These are phyloP conservation scores for Hypanus sabinus DNA, from an alignment of 2,113 vertebrate species.

Conservation along the genomic window DNA sequence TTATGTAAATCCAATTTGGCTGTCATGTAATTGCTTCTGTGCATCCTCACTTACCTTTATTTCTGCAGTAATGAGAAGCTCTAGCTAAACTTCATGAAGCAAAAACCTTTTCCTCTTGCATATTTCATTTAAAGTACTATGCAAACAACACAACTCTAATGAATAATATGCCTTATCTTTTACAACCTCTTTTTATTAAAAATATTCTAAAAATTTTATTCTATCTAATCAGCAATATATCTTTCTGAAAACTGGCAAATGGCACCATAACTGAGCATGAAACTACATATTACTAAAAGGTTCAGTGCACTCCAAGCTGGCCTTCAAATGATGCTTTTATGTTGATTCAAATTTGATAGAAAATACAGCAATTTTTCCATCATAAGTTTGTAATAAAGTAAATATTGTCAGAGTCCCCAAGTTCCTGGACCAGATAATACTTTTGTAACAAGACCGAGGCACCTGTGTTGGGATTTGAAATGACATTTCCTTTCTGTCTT, in stretches of 20 bases:
- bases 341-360: background rate
- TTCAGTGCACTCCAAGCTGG: background rate
- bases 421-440: background rate
- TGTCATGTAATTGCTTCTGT: slow-evolving; percentile 26
- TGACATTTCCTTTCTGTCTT: no score
- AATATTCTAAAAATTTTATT: background rate
- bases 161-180: background rate
- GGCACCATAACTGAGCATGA: background rate
- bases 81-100: slow-evolving; percentile 11
- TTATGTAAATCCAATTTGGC: slow-evolving; percentile 30
- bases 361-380: background rate
- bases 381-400: background rate
- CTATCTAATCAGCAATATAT: background rate
- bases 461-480: background rate
- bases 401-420: background rate
- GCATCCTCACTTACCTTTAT: slow-evolving; percentile 11
- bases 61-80: background rate
- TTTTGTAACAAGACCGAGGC: background rate
- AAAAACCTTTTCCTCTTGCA: background rate
- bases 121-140: background rate
- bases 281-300: background rate
- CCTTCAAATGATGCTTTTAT: background rate
- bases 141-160: background rate
- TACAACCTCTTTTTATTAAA: background rate
- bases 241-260: background rate